phyloP scores from a whole-genome alignment of 2,797 vertebrate genomes.

The Limnodromus scolopaceus region DNA sequence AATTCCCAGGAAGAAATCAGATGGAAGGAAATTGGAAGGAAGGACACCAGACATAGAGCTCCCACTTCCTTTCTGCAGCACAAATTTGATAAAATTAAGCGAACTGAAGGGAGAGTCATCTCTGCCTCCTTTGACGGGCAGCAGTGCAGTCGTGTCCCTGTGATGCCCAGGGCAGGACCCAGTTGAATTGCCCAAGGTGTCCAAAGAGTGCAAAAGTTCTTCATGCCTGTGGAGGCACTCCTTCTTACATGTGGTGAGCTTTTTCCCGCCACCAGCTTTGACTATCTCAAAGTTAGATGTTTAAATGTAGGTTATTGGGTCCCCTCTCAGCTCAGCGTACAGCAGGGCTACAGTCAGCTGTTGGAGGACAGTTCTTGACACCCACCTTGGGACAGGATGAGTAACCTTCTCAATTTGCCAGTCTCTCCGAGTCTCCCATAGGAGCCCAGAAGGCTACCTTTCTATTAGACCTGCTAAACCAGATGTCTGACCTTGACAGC shows the following conservation, averaged over 20 bases:
- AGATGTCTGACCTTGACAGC: not conserved
- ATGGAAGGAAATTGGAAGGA: not conserved
- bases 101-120: not conserved
- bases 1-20: not conserved
- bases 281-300: not conserved
- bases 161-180: accelerated
- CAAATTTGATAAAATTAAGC: not conserved
- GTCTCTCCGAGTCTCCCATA: not conserved
- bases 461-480: not conserved
- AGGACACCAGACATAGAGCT: not conserved
- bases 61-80: not conserved
- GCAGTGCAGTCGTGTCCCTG: not conserved
- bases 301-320: accelerated
- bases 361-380: not conserved
- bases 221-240: not conserved
- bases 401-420: not conserved
- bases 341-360: accelerated
- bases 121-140: not conserved
- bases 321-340: not conserved
- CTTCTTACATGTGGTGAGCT: not conserved
- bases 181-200: not conserved
- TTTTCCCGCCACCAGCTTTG: not conserved
- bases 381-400: not conserved
- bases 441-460: not conserved
- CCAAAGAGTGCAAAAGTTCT: too few species aligned